A percentile compares a stretch with the other conserved stretches of the same genome.
Evolutionary conservation across 2,797 vertebrate species (phyloP).

Genomic region (Nyctalus aviator): DNA sequence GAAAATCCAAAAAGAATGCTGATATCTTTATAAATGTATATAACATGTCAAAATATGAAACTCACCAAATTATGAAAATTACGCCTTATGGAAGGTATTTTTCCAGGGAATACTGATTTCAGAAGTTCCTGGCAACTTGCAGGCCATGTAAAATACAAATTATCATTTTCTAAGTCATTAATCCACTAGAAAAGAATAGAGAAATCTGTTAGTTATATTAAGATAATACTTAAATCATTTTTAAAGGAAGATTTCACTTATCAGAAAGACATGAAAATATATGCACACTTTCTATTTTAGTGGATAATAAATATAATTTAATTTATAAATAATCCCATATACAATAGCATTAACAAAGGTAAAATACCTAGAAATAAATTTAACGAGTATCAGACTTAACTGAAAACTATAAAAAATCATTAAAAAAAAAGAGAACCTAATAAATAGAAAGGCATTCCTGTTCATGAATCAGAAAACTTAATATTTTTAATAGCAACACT

Average conservation of each 20-base stretch:
- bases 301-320: neutral
- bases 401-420: too few relatives aligned
- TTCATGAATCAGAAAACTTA: too few relatives aligned
- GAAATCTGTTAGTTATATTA: constrained; percentile 39
- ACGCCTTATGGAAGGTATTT: constrained; percentile 93
- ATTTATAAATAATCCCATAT: too few relatives aligned
- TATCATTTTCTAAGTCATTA: constrained; percentile 96
- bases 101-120: constrained; percentile 92
- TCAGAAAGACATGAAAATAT: constrained; percentile 30
- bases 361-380: too few relatives aligned
- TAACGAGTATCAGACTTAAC: too few relatives aligned
- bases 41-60: constrained; percentile 56
- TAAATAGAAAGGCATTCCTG: too few relatives aligned
- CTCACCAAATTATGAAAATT: constrained; percentile 98
- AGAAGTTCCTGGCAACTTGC: constrained; percentile 93
- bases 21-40: neutral
- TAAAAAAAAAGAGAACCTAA: too few relatives aligned
- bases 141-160: constrained; percentile 93
- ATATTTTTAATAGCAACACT: too few relatives aligned
- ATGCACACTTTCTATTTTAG: neutral
- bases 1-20: neutral
- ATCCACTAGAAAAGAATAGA: constrained; percentile 92
- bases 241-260: constrained; percentile 36
- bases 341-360: too few relatives aligned
- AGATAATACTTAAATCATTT: neutral